A percentile compares a stretch with the other conserved stretches of the same genome.
phyloP scores from a whole-genome alignment of 2,113 vertebrate species.

The Sceloporus undulatus region DNA sequence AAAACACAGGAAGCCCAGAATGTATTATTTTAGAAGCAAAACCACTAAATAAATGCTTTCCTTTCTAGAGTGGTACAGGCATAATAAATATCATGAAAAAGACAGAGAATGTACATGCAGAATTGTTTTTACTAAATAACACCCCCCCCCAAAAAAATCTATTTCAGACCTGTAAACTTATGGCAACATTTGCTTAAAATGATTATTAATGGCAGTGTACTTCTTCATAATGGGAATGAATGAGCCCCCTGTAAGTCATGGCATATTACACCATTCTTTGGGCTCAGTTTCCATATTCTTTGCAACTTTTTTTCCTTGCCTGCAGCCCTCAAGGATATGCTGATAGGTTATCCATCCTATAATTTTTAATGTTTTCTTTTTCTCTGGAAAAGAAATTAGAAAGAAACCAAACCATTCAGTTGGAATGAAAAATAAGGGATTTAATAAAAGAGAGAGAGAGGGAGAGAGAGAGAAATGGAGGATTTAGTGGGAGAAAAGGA shows the following conservation, averaged over 20 bases:
- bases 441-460: neutral
- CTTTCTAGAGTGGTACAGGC: constrained; percentile 42
- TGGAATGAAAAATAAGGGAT: constrained; percentile 48
- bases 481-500: constrained; percentile 19
- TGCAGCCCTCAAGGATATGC: constrained; percentile 37
- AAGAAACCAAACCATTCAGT: constrained; percentile 28
- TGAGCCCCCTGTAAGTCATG: constrained; percentile 46
- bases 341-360: constrained; percentile 34
- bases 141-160: constrained; percentile 25
- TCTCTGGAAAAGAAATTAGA: constrained; percentile 51
- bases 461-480: constrained; percentile 24
- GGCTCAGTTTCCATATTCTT: fast-evolving
- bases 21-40: neutral
- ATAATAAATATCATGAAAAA: constrained; percentile 57
- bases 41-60: constrained; percentile 46
- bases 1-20: neutral
- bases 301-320: constrained; percentile 31
- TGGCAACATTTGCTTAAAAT: constrained; percentile 55
- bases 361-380: constrained; percentile 51
- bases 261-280: constrained; percentile 47
- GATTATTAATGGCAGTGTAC: constrained; percentile 61
- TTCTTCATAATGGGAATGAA: constrained; percentile 64
- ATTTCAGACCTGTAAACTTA: constrained; percentile 44
- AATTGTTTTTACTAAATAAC: constrained; percentile 39
- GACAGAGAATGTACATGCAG: constrained; percentile 42